Percentiles rank a stretch among this genome's conserved stretches.
Conservation (phyloP, 2,113 vertebrate genomes). For the Cinclus cinclus region DNA sequence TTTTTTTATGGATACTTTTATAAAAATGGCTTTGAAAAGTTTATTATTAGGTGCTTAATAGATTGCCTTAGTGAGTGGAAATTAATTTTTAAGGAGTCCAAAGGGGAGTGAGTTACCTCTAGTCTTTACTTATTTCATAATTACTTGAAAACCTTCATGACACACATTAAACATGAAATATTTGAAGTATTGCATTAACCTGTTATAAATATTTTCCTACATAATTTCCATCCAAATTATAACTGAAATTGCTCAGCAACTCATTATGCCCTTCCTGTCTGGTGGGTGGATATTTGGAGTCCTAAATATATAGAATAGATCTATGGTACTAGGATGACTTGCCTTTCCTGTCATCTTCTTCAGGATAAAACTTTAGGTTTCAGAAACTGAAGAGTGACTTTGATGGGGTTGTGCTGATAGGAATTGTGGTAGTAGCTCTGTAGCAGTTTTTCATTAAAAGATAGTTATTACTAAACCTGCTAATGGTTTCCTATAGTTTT, state of each 20-base stretch:
- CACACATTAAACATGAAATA: background rate
- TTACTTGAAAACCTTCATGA: background rate
- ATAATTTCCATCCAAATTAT: background rate
- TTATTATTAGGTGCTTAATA: background rate
- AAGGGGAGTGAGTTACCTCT: background rate
- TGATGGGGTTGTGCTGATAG: background rate
- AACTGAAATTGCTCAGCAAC: background rate
- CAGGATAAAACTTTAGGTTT: background rate
- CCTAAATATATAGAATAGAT: background rate
- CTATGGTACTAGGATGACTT: background rate
- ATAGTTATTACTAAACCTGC: background rate
- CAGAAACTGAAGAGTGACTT: background rate
- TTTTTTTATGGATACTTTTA: background rate
- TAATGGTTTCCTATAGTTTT: constrained; percentile 12
- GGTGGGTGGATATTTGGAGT: background rate
- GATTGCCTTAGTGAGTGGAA: background rate
- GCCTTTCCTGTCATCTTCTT: background rate
- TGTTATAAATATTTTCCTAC: background rate
- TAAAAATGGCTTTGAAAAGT: background rate
- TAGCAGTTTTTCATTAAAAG: background rate
- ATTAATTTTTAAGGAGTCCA: background rate
- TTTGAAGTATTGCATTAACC: background rate
- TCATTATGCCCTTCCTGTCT: background rate
- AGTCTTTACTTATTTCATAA: background rate
- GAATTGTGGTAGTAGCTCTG: background rate